Conservation (phyloP, 2,888 invertebrate species). For the Parnassius smintheus region DNA sequence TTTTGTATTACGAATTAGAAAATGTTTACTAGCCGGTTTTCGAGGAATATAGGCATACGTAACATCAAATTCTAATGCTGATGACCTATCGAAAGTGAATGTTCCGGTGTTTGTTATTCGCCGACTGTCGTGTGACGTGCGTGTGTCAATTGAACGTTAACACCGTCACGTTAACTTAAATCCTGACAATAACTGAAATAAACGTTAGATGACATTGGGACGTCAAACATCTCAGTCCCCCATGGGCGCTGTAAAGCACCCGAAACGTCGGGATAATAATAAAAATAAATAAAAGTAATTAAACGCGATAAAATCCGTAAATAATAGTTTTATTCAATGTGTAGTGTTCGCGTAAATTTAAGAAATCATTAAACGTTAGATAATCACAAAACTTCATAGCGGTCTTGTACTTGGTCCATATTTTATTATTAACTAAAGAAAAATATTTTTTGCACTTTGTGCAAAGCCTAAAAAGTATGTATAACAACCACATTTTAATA, state of each 20-base stretch:
- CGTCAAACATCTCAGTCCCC: too few species aligned
- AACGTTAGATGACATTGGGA: neutral
- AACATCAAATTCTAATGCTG: conserved; percentile 50
- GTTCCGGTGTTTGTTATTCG: conserved; percentile 74
- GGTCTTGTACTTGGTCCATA: neutral
- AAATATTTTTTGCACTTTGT: too few species aligned
- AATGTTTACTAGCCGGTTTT: conserved; percentile 43
- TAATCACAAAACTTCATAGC: neutral
- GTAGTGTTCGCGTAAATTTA: too few species aligned
- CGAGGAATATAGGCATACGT: conserved; percentile 38
- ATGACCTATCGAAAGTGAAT: conserved; percentile 73
- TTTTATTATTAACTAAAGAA: neutral
- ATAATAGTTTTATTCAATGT: too few species aligned
- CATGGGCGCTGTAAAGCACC: too few species aligned
- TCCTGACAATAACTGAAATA: neutral
- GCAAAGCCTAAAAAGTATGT: too few species aligned
- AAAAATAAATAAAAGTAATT: too few species aligned
- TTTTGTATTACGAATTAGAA: conserved; percentile 34
- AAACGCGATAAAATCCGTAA: too few species aligned
- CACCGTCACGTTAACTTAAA: conserved; percentile 2
- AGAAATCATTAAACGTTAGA: neutral
- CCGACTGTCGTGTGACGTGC: conserved; percentile 58
- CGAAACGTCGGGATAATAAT: too few species aligned
- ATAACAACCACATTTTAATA: too few species aligned
- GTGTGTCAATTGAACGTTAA: conserved; percentile 49